phyloP scores from a whole-genome alignment of 1,140 invertebrate genomes.

The Proctacanthus coquilletti region DNA sequence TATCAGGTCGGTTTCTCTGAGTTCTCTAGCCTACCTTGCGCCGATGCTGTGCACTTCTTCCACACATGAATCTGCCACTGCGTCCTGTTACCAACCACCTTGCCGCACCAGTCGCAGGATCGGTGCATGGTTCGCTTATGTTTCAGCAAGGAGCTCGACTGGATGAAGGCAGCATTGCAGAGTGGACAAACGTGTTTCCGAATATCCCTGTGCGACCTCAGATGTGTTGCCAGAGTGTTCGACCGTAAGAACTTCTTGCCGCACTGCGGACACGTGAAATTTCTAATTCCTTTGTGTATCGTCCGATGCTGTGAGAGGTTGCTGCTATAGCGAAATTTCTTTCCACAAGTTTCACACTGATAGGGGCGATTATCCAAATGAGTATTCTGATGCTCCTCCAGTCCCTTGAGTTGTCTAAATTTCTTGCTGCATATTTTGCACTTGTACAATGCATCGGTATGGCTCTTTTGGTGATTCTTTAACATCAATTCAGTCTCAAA shows the following conservation, averaged over 20 bases:
- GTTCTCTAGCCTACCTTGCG: too few species aligned
- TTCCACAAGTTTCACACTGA: not conserved
- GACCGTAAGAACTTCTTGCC: not conserved
- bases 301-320: not conserved
- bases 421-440: not conserved
- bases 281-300: not conserved
- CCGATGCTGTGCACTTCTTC: not conserved
- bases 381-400: not conserved
- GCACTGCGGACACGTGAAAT: not conserved
- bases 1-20: too few species aligned
- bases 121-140: not conserved
- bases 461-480: not conserved
- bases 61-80: not conserved
- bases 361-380: not conserved
- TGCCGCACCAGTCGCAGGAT: not conserved
- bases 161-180: not conserved
- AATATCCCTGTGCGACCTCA: not conserved
- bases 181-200: not conserved
- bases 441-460: not conserved
- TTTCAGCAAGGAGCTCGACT: not conserved
- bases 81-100: not conserved
- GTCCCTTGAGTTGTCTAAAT: not conserved
- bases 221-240: not conserved
- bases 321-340: not conserved
- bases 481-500: not conserved